These are phyloP conservation scores for Tapera naevia DNA, from an alignment of 2,797 vertebrate species.

Conservation along the genomic window DNA sequence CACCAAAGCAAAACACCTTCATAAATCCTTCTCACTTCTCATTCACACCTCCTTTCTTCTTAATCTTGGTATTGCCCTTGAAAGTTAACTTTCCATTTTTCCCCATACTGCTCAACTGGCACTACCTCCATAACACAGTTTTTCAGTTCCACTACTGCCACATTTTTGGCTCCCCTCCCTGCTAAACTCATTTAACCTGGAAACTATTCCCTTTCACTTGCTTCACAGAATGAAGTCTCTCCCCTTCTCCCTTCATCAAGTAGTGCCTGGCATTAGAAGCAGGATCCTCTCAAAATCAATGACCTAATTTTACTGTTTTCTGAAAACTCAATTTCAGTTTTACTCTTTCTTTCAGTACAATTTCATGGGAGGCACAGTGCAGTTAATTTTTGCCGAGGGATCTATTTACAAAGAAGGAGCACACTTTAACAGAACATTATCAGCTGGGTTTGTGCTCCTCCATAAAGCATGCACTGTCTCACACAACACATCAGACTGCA, in stretches of 20 bases:
- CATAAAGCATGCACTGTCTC: neutral
- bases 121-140: neutral
- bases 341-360: neutral
- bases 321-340: neutral
- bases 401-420: neutral
- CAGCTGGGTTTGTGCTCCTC: neutral
- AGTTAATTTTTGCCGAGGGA: neutral
- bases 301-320: neutral
- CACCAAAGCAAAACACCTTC: neutral
- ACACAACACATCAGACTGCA: neutral
- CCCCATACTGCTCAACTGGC: neutral
- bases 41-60: neutral
- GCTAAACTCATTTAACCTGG: neutral
- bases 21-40: conserved; percentile 4
- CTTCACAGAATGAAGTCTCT: neutral
- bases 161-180: neutral
- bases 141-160: neutral
- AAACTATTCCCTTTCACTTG: neutral
- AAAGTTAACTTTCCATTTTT: neutral
- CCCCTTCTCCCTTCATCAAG: neutral
- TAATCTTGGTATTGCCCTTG: neutral
- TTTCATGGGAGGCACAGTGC: neutral
- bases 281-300: neutral
- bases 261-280: neutral
- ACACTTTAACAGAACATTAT: neutral